Percentiles rank a stretch among this genome's conserved stretches.
Conservation (phyloP, 1,140 invertebrate genomes). For the Eumeta japonica region DNA sequence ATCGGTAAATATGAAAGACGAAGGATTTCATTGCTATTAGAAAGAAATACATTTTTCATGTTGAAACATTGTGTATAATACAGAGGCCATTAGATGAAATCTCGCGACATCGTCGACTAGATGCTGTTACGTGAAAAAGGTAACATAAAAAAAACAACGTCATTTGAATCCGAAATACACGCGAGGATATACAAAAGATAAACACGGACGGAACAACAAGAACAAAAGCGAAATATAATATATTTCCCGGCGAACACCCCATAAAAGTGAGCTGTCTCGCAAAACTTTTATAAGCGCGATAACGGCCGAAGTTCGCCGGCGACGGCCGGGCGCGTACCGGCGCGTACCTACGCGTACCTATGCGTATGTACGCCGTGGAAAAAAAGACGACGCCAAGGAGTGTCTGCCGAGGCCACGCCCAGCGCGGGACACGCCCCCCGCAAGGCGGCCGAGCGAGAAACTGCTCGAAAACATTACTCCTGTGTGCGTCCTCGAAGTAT, state of each 20-base stretch:
- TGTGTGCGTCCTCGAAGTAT: slow-evolving; percentile 4
- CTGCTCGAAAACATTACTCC: slow-evolving; percentile 13
- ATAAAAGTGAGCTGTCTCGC: slow-evolving; percentile 53
- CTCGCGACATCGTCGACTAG: too few species aligned
- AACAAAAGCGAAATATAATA: slow-evolving; percentile 50
- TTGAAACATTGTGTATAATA: too few species aligned
- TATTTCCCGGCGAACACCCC: slow-evolving; percentile 53
- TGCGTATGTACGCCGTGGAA: slow-evolving; percentile 49
- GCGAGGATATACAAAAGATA: too few species aligned
- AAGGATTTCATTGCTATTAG: too few species aligned
- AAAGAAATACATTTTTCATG: too few species aligned
- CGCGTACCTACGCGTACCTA: too few species aligned
- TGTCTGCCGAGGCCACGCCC: slow-evolving; percentile 44
- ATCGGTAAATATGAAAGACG: too few species aligned
- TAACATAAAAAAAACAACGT: too few species aligned
- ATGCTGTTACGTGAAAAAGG: too few species aligned
- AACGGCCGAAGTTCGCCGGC: slow-evolving; percentile 52
- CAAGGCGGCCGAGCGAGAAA: slow-evolving; percentile 27
- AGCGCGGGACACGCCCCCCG: slow-evolving; percentile 36
- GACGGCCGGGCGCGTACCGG: too few species aligned
- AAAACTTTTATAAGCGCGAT: slow-evolving; percentile 56
- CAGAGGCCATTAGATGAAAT: too few species aligned
- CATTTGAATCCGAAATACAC: too few species aligned
- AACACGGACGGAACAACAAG: background rate
- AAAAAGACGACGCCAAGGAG: slow-evolving; percentile 53